Evolutionary conservation across 2,888 invertebrate species (phyloP), one percentile per base, ranked within the genome.

Genomic region (Aspidiotus destructor): DNA sequence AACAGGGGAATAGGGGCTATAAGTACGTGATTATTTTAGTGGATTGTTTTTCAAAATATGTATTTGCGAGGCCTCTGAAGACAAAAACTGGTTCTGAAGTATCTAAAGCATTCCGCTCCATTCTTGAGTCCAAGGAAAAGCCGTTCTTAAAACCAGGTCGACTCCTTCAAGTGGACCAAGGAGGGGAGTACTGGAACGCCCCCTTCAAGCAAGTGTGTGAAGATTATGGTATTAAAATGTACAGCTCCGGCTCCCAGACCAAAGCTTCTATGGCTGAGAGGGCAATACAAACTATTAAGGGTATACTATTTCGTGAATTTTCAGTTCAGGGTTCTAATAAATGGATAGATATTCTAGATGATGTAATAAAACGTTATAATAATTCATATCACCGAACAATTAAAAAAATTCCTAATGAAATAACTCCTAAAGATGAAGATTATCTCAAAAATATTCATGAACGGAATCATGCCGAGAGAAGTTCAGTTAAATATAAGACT

Each of bases 221-320:
- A 55, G n/a, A 48, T 48, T 48, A 3, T n/a, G 48, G 48, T 6
- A 48, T 48, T 48, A 48, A 11, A 11, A 3, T 48, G 6, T 48
- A 48, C 6, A 48, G 48, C 48, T 3, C 2, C n/a, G 10, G 10
- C 16, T n/a, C n/a, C 3, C 54, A 61, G 3, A 60, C 72, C 6
- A 77, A 77, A 71, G 75, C 76, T 3, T 70, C 73, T 5, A 73
- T 76, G 8, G 72, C 75, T 10, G 76, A 76, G 70, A 62, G 76
- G 11, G 74, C 73, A 28, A 73, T 74, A 61, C 57, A 73, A 52
- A 73, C 74, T 7, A 52, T 75, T 13, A 74, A 73, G 68, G 67
- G 53, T 11, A 70, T 44, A 55, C 70, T 74, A 70, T 73, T 69
- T 70, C 69, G 44, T 42, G 40, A 68, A 69, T 71, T 72, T 28